phyloP scores from a whole-genome alignment of 1,140 invertebrate species.

The Radopholus similis region DNA sequence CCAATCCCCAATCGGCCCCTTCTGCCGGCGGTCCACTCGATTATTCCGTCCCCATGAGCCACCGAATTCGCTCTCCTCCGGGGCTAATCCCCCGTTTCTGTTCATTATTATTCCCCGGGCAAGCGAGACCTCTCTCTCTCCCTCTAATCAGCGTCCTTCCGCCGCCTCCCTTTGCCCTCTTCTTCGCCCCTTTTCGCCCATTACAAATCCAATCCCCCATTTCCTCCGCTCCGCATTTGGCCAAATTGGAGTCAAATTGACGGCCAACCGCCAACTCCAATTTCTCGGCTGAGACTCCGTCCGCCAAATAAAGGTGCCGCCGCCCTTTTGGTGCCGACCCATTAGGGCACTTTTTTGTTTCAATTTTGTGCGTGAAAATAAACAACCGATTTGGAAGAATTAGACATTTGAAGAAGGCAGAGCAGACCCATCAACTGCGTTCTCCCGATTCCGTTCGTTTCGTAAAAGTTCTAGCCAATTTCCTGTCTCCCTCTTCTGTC shows the following conservation, averaged over 20 bases:
- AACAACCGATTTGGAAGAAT: too few species aligned
- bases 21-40: too few species aligned
- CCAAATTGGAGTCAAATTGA: slow-evolving; percentile 1
- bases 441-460: too few species aligned
- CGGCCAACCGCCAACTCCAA: not conserved
- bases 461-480: too few species aligned
- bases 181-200: not conserved
- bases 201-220: not conserved
- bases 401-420: too few species aligned
- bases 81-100: not conserved
- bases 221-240: not conserved
- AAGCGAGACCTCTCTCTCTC: not conserved
- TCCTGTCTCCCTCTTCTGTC: too few species aligned
- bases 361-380: not conserved
- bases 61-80: not conserved
- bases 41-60: too few species aligned
- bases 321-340: not conserved
- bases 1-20: too few species aligned
- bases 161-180: too few species aligned
- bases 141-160: too few species aligned
- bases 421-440: too few species aligned
- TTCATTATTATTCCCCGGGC: not conserved
- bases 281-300: too few species aligned
- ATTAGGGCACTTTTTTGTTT: not conserved
- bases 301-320: not conserved